Evolutionary conservation across 2,113 vertebrate genomes (phyloP).

Genomic region (Pterophyllum scalare): DNA sequence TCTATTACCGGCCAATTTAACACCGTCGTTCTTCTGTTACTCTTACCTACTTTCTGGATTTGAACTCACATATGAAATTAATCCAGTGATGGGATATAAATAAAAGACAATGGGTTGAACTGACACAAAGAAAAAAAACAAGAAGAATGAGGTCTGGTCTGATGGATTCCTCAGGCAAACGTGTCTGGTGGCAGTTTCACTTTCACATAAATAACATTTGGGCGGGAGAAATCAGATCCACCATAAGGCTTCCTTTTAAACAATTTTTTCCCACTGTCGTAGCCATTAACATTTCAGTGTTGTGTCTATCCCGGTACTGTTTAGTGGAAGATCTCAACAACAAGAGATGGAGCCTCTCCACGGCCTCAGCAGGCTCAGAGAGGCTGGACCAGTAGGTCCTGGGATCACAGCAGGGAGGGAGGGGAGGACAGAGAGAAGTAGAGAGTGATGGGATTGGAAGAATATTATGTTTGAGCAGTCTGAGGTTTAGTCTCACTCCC

Average conservation of each 20-base stretch:
- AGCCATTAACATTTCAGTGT: conserved; percentile 54
- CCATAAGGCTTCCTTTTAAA: conserved; percentile 64
- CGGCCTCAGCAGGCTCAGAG: conserved; percentile 32
- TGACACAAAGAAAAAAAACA: neutral
- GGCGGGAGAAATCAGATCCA: conserved; percentile 55
- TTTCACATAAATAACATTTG: conserved; percentile 56
- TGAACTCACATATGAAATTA: conserved; percentile 14
- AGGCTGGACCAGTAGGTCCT: conserved; percentile 78
- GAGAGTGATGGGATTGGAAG: conserved; percentile 42
- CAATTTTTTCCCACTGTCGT: conserved; percentile 47
- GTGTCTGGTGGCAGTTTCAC: conserved; percentile 52
- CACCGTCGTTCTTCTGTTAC: neutral
- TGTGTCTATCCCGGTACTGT: conserved; percentile 51
- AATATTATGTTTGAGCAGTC: conserved; percentile 88
- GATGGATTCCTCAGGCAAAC: conserved; percentile 61
- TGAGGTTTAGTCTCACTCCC: conserved; percentile 78
- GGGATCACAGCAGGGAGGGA: conserved; percentile 59
- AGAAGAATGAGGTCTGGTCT: conserved; percentile 5
- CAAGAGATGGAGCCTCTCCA: conserved; percentile 80
- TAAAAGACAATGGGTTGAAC: conserved; percentile 19
- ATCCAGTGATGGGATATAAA: conserved; percentile 20
- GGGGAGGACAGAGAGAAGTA: conserved; percentile 44
- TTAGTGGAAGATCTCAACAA: conserved; percentile 80
- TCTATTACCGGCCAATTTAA: neutral
- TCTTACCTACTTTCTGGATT: conserved; percentile 1